Conservation (phyloP, 2,888 invertebrate genomes). For the Dusona sp. region DNA sequence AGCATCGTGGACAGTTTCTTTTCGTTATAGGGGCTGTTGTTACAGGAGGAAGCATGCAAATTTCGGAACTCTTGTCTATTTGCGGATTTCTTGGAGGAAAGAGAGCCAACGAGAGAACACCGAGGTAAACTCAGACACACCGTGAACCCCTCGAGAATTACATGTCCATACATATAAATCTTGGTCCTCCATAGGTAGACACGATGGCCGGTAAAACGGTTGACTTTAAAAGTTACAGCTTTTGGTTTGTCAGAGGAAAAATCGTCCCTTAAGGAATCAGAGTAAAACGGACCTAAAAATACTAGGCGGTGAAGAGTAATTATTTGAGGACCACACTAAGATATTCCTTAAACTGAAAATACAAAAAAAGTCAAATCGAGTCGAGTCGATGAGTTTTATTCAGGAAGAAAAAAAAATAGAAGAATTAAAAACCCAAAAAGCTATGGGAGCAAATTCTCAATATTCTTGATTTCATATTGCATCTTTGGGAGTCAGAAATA, state of each 20-base stretch:
- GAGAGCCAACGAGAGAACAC: slow-evolving; percentile 10
- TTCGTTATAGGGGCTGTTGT: slow-evolving; percentile 20
- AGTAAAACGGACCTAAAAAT: slow-evolving; percentile 35
- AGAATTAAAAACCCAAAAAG: background rate
- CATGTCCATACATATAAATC: slow-evolving; percentile 70
- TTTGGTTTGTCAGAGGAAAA: slow-evolving; percentile 1
- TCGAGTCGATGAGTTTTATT: slow-evolving; percentile 1
- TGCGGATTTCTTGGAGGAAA: slow-evolving; percentile 12
- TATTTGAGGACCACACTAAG: slow-evolving; percentile 29
- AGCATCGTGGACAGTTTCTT: background rate
- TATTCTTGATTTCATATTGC: background rate
- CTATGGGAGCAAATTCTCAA: background rate
- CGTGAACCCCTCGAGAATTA: slow-evolving; percentile 69
- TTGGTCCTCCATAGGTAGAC: slow-evolving; percentile 71
- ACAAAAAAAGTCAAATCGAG: slow-evolving; percentile 28
- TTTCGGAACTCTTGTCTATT: slow-evolving; percentile 60
- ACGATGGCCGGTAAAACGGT: slow-evolving; percentile 73
- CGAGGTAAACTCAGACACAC: slow-evolving; percentile 33
- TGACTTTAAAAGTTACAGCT: slow-evolving; percentile 72
- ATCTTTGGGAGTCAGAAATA: background rate
- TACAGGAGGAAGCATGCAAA: slow-evolving; percentile 75
- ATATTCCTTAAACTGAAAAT: background rate
- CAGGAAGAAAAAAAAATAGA: background rate
- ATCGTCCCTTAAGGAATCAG: slow-evolving; percentile 5
- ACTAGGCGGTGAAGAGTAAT: slow-evolving; percentile 42